Evolutionary conservation across 1,140 invertebrate genomes (phyloP).

Genomic region (Ceratina calcarata): DNA sequence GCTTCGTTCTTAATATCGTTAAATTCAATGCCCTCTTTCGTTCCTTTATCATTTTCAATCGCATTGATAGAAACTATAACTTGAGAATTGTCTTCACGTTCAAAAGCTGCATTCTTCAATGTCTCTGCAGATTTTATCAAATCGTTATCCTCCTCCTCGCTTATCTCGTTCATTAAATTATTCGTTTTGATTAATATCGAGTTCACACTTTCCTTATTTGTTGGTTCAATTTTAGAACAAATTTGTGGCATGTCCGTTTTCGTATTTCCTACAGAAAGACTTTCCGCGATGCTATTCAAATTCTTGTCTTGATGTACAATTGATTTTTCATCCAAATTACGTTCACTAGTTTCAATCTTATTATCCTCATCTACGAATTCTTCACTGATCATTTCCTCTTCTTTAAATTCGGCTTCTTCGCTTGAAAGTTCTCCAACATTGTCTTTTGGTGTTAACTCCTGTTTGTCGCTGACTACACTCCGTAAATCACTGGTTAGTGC

Average conservation of each 20-base stretch:
- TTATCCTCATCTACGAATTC: slow-evolving; percentile 5
- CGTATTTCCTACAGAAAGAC: not conserved
- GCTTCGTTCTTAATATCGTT: slow-evolving; percentile 29
- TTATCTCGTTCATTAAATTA: slow-evolving; percentile 28
- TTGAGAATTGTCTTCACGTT: slow-evolving; percentile 3
- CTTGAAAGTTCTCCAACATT: not conserved
- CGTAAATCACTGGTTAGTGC: slow-evolving; percentile 10
- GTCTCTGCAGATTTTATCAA: not conserved
- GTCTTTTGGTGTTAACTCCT: not conserved
- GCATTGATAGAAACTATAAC: not conserved
- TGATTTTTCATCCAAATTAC: slow-evolving; percentile 18
- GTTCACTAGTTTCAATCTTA: slow-evolving; percentile 17
- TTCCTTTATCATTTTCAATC: not conserved
- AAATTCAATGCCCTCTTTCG: slow-evolving; percentile 20
- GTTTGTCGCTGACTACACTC: not conserved
- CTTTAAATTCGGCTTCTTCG: not conserved
- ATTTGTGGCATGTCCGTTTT: not conserved
- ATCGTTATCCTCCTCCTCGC: not conserved
- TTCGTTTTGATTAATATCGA: slow-evolving; percentile 16
- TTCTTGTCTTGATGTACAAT: slow-evolving; percentile 9
- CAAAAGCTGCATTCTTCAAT: not conserved
- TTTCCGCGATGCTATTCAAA: not conserved
- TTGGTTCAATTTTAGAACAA: not conserved
- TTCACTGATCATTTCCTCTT: slow-evolving; percentile 20
- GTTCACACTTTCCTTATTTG: slow-evolving; percentile 28